These are phyloP conservation scores for Liolophura sinensis DNA, from an alignment of 1,140 invertebrate genomes.

Conservation along the genomic window DNA sequence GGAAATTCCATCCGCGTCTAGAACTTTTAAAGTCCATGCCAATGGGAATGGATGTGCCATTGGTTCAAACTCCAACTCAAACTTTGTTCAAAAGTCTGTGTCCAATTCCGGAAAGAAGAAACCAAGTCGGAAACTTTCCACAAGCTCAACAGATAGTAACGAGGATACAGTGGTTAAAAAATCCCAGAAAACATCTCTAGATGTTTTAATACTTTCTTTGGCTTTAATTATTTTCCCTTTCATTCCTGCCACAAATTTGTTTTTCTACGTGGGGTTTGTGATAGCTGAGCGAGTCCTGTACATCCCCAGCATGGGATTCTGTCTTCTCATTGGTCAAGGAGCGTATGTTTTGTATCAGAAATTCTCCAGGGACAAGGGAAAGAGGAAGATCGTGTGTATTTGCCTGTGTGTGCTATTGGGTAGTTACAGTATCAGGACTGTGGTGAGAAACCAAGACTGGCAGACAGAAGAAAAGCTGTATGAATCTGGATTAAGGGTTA, in stretches of 20 bases:
- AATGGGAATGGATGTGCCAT: constrained; percentile 11
- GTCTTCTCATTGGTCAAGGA: constrained; percentile 77
- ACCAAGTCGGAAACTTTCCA: constrained; percentile 7
- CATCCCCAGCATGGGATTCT: constrained; percentile 97
- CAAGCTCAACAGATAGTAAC: constrained; percentile 28
- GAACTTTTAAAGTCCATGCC: constrained; percentile 4
- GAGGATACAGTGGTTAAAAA: constrained; percentile 9
- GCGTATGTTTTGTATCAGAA: constrained; percentile 29
- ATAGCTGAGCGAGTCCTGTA: constrained; percentile 94
- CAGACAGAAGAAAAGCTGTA: constrained; percentile 90
- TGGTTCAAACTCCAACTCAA: too few species aligned
- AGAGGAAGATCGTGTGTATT: constrained; percentile 21
- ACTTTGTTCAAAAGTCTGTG: too few species aligned
- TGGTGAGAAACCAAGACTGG: constrained; percentile 88
- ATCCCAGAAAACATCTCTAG: constrained; percentile 6
- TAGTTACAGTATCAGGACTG: constrained; percentile 75
- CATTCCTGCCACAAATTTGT: constrained; percentile 95
- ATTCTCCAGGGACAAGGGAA: constrained; percentile 2
- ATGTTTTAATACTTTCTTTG: constrained; percentile 58
- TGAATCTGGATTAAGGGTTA: constrained; percentile 84
- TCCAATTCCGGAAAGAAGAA: not conserved
- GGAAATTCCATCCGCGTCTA: not conserved
- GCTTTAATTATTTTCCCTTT: constrained; percentile 88
- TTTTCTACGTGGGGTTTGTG: constrained; percentile 97
- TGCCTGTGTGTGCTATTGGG: constrained; percentile 65